Conservation (phyloP, 1,140 invertebrate species). For the Drosophila nigrodunni region DNA sequence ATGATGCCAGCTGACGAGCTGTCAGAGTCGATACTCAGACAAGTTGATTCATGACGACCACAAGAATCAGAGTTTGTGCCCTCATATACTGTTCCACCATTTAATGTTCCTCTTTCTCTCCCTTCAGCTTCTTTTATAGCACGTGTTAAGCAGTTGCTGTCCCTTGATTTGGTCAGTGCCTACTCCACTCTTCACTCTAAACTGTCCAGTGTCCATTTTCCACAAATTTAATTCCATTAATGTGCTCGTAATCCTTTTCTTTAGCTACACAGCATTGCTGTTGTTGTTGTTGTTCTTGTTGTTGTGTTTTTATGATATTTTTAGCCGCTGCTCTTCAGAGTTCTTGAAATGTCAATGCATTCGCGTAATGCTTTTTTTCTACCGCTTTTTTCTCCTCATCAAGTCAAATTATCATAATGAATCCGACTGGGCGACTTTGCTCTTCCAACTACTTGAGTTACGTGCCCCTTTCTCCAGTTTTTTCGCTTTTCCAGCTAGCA, state of each 20-base stretch:
- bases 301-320: conserved; percentile 25
- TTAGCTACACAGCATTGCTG: conserved; percentile 14
- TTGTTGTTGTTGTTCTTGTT: conserved; percentile 8
- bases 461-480: background rate
- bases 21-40: conserved; percentile 54
- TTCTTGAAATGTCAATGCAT: conserved; percentile 78
- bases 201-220: conserved; percentile 54
- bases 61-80: conserved; percentile 50
- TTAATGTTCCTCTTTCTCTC: no score
- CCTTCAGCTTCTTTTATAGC: conserved; percentile 28
- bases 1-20: conserved; percentile 80
- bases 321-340: conserved; percentile 53
- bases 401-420: conserved; percentile 80
- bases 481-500: background rate
- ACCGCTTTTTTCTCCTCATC: conserved; percentile 23
- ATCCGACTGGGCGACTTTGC: conserved; percentile 60
- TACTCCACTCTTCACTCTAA: background rate
- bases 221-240: conserved; percentile 79
- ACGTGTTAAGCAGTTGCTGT: conserved; percentile 52
- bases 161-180: background rate
- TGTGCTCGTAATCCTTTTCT: conserved; percentile 45
- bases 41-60: conserved; percentile 60
- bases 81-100: conserved; percentile 28
- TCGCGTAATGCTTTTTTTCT: conserved; percentile 36
- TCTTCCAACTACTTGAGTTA: conserved; percentile 71